Base-by-base conservation (phyloP, 2,797 vertebrate genomes). In the Sebastes wilsoni region DNA sequence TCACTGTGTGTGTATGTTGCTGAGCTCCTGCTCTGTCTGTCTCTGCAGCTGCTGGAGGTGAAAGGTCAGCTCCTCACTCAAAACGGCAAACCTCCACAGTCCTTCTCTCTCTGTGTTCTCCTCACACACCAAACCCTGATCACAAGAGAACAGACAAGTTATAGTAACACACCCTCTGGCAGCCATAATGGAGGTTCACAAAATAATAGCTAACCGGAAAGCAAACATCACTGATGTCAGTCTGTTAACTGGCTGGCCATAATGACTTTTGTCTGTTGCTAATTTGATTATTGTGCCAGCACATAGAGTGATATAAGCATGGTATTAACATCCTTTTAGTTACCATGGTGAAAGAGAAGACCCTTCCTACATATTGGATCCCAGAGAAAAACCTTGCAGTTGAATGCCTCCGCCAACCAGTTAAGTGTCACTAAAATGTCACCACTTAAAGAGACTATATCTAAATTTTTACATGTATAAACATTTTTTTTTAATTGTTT, bases 21-120 rank as follows among this genome's bases (percentile, higher is more conserved):
- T 14, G 75, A 95, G 90, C 91, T 95, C 92, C 84, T 88, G 86
- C 83, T 94, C 91, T 1, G 95, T 94, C 59, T 73, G 89, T 58
- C 62, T 89, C 85, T 92, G 92, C 61, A 92, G 90, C 80, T 93
- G 86, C 82, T 56, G 82, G 55, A 94, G 89, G 85, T 92, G 75
- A 91, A 87, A 85, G 75, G 80, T 92, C 88, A 94, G 52, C 66
- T 84, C 69, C 60, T 84, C 34, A 14, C 89, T 93, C 72, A 91
- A 60, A 69, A 59, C 62, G 1, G 88, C 84, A 66, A 90, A 87
- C 14, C 36, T 82, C 87, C 75, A 23, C 78, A 87, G 77, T 66
- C 46, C 88, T 61, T 22, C 82, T 75, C 54, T 67, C 60, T 36
- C 80, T 28, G 70, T 2, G 30, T 52, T 20, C 30, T 87, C 86